Conservation (phyloP, 2,113 vertebrate species). For the Macrotus californicus region DNA sequence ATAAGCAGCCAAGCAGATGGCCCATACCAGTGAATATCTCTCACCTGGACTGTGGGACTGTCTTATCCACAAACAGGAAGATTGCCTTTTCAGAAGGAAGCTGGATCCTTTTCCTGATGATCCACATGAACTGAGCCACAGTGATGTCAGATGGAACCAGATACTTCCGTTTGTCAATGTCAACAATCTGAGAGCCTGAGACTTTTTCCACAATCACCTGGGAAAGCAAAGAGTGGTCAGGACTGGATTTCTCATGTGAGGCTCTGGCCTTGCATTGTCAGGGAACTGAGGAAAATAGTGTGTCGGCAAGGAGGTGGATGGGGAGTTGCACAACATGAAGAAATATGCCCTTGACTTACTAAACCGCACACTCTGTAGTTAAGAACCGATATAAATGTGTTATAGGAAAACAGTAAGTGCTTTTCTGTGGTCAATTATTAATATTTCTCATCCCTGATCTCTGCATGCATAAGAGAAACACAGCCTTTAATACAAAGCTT, state of each 20-base stretch:
- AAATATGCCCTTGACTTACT: background rate
- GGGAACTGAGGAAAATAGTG: background rate
- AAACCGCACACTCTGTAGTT: conserved; percentile 28
- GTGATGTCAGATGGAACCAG: conserved; percentile 98
- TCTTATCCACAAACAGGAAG: conserved; percentile 99
- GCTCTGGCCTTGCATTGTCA: background rate
- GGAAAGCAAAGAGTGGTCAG: conserved; percentile 40
- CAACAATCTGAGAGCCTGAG: conserved; percentile 97
- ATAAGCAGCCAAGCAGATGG: background rate
- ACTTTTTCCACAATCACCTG: conserved; percentile 99
- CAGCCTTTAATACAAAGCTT: conserved; percentile 14
- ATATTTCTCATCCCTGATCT: conserved; percentile 1
- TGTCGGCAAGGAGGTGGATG: background rate
- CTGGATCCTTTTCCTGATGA: conserved; percentile 99
- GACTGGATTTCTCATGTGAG: background rate
- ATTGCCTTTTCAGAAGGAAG: conserved; percentile 99
- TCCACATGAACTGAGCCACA: conserved; percentile 99
- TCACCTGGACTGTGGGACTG: conserved; percentile 99
- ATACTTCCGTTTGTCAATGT: conserved; percentile 99
- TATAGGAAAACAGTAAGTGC: conserved; percentile 5
- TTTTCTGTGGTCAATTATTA: conserved; percentile 51
- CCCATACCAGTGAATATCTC: conserved; percentile 40
- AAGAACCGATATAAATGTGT: conserved; percentile 4
- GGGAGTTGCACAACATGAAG: background rate
- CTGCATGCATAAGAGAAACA: background rate